Evolutionary conservation across 2,888 invertebrate species (phyloP), one percentile per base, ranked within the genome.

Genomic region (Biston betularia): DNA sequence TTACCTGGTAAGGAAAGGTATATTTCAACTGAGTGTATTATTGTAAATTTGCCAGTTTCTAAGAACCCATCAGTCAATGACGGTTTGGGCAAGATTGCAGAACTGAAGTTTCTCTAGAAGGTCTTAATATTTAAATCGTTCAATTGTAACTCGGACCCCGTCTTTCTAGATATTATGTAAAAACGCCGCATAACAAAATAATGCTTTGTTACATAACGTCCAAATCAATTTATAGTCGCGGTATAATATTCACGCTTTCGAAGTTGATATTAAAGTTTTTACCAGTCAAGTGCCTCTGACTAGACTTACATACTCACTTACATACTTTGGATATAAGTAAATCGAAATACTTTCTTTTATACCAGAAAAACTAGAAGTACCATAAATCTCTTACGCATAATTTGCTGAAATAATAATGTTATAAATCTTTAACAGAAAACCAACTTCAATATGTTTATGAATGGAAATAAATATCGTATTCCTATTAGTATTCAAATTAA

Each of bases 401-500:
- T 12, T 44, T 9, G 35, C 35, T 35, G n/a, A 45, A 34, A 14
- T 4, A 55, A 33, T 48, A 48, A 48, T 48, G 24, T 24, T 9
- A 48, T 24, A 4, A 33, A 11, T 10, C 33, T 48, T 24, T 14
- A 6, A 38, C 14, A 14, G 34, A 34, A 55, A 44, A 56, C 56
- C 34, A 34, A 45, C 14, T 34, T 14, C 4, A 57, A 56, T 8
- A 0, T 42, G 38, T 38, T 46, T 40, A 55, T 48, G 40, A 61
- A 53, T 61, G 56, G 46, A 57, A 38, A 57, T 45, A 45, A 63
- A 53, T 33, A 63, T 40, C n/a, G 12, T 12, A 24, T 48, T 48
- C 24, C 48, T 9, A 14, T 53, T 33, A 6, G 15, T 60, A 60
- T 60, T 60, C 35, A 53, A 53, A 61, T 60, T 9, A 50, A 52